A percentile compares a stretch with the other conserved stretches of the same genome.
These are phyloP conservation scores for Aphelocoma californica DNA, from an alignment of 2,797 vertebrate genomes.

Conservation along the genomic window DNA sequence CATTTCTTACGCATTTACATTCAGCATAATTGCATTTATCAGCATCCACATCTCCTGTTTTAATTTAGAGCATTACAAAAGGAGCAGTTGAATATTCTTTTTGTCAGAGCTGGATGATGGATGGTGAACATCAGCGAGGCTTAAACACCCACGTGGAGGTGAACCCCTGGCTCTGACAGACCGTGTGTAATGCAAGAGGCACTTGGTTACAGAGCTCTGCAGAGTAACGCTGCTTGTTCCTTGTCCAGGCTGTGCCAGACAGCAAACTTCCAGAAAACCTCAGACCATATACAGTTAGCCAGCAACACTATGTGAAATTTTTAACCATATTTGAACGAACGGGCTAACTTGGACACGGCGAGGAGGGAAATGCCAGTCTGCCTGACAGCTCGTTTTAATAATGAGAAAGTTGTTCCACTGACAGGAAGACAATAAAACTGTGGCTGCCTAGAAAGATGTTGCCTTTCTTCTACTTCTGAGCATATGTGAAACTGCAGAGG, in stretches of 20 bases:
- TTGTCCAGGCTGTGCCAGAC: conserved; percentile 54
- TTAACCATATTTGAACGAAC: conserved; percentile 67
- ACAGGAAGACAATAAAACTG: conserved; percentile 48
- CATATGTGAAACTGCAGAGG: neutral
- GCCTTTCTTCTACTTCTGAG: neutral
- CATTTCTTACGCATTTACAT: neutral
- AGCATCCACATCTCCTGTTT: neutral
- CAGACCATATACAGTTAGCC: conserved; percentile 66
- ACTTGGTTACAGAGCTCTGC: conserved; percentile 1
- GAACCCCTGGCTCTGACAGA: neutral
- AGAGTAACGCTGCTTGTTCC: neutral
- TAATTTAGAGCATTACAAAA: neutral
- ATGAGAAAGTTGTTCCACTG: conserved; percentile 61
- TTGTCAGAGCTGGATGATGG: neutral
- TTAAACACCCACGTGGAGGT: neutral
- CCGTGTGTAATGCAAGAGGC: conserved; percentile 42
- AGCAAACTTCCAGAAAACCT: conserved; percentile 62
- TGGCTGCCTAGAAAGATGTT: neutral
- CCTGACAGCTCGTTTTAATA: conserved; percentile 60
- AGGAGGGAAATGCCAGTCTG: conserved; percentile 66
- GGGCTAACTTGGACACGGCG: neutral
- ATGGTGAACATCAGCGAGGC: neutral
- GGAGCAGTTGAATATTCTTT: neutral
- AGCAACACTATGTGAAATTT: conserved; percentile 39
- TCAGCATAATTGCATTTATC: neutral